Evolutionary conservation across 2,113 vertebrate genomes (phyloP).

Genomic region (Orthonyx spaldingii): DNA sequence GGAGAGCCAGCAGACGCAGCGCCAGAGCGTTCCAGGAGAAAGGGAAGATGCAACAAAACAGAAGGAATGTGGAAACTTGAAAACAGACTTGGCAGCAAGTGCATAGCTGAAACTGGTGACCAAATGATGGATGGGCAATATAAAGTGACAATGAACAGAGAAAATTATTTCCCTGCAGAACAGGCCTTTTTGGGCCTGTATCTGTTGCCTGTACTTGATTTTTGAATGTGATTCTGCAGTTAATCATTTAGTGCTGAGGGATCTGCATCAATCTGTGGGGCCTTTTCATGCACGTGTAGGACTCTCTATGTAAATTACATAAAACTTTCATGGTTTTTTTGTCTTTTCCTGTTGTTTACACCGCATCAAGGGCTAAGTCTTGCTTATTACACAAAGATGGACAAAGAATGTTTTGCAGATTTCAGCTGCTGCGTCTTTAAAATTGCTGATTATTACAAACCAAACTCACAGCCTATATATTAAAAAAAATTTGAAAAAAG

Average conservation of each 20-base stretch:
- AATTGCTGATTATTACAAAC: not conserved
- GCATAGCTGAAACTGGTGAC: not conserved
- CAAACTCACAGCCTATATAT: not conserved
- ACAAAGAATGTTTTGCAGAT: not conserved
- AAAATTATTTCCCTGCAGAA: not conserved
- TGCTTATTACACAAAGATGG: not conserved
- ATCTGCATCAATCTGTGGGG: not conserved
- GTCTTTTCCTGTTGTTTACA: not conserved
- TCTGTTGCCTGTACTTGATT: not conserved
- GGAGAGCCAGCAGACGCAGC: not conserved
- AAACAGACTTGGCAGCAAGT: constrained; percentile 23
- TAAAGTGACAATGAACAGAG: constrained; percentile 19
- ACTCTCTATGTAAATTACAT: not conserved
- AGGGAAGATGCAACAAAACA: not conserved
- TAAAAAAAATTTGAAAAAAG: rapidly evolving
- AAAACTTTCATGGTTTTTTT: rapidly evolving
- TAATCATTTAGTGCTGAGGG: not conserved
- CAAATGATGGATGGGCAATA: constrained; percentile 9
- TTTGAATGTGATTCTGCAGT: not conserved
- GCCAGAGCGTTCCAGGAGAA: not conserved
- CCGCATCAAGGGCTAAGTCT: not conserved
- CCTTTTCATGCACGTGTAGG: not conserved
- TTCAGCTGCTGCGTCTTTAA: not conserved
- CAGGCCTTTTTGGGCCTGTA: not conserved
- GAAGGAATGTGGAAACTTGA: constrained; percentile 21